Evolutionary conservation across 2,797 vertebrate genomes (phyloP).

Genomic region (Syngnathus acus): DNA sequence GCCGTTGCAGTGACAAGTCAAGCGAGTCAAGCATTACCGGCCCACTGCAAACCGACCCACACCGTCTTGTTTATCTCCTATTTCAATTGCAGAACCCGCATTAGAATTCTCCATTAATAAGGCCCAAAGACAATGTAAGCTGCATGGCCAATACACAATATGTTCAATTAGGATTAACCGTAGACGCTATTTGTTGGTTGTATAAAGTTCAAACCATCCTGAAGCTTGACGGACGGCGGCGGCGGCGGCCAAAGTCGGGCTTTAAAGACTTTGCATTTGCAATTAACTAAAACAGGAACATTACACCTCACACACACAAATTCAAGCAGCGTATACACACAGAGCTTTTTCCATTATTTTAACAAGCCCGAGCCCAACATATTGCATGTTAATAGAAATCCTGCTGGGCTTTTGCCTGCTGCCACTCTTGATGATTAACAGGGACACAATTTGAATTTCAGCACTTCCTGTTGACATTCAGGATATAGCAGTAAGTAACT

Average conservation of each 20-base stretch:
- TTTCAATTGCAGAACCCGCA: conserved; percentile 73
- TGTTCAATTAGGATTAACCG: conserved; percentile 68
- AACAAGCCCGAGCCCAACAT: conserved; percentile 60
- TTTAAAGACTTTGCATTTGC: conserved; percentile 56
- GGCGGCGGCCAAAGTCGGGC: conserved; percentile 52
- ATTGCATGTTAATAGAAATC: conserved; percentile 70
- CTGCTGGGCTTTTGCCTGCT: conserved; percentile 51
- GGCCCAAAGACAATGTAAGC: conserved; percentile 75
- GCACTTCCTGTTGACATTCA: conserved; percentile 51
- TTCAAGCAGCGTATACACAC: not conserved
- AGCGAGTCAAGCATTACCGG: conserved; percentile 65
- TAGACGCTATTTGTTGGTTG: conserved; percentile 51
- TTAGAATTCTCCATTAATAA: conserved; percentile 71
- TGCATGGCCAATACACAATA: conserved; percentile 55
- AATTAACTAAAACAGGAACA: conserved; percentile 57
- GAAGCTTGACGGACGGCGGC: conserved; percentile 50
- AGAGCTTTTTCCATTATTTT: conserved; percentile 66
- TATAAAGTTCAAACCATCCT: conserved; percentile 52
- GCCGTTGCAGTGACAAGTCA: conserved; percentile 67
- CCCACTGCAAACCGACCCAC: conserved; percentile 52
- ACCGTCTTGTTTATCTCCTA: conserved; percentile 63
- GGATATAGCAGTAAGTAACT: conserved; percentile 28
- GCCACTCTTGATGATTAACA: conserved; percentile 65
- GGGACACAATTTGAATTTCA: conserved; percentile 59
- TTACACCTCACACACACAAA: conserved; percentile 39